Evolutionary conservation across 2,888 invertebrate genomes (phyloP), one percentile per base, ranked within the genome.

Genomic region (Ectropis crepuscularia): DNA sequence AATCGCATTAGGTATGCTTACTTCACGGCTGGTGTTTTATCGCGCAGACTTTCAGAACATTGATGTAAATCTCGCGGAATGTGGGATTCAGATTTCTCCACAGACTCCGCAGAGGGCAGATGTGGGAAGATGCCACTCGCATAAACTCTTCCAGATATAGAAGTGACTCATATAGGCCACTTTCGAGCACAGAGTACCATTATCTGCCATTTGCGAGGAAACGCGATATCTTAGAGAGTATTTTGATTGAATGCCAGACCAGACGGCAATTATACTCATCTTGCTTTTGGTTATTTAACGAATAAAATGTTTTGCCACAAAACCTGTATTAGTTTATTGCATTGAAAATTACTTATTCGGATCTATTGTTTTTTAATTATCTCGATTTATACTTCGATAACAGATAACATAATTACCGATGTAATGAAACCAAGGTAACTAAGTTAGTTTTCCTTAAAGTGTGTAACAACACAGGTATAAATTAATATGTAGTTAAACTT

Each of bases 141-240:
- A 72, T 75, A 63, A 77, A 69, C 67, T 73, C 65, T 65, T 76
- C 81, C 83, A 77, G 76, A 86, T 85, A 79, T 86, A 86, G 81
- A 70, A 63, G 72, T 87, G 87, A 85, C 77, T 82, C 82, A 80
- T 74, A 68, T 67, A 57, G 61, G 70, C 72, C 68, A 70, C 72
- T 70, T 72, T 62, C 68, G 68, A 65, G 70, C 74, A 77, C 71
- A 74, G 68, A 71, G 73, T 76, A 74, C 74, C 73, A 71, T 71
- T 71, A 63, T 63, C 48, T 67, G 46, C 38, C 48, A 55, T 49
- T 67, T 61, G 58, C 68, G 70, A 72, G 64, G 65, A 65, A 67
- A 61, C 55, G 38, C 63, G 51, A 63, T 57, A 49, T 12, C 12
- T 58, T 50, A 6, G 11, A 39, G 16, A 16, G 37, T 41, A n/a